A percentile compares a stretch with the other conserved stretches of the same genome.
Conservation (phyloP, 2,113 vertebrate genomes). For the Tachycineta bicolor region DNA sequence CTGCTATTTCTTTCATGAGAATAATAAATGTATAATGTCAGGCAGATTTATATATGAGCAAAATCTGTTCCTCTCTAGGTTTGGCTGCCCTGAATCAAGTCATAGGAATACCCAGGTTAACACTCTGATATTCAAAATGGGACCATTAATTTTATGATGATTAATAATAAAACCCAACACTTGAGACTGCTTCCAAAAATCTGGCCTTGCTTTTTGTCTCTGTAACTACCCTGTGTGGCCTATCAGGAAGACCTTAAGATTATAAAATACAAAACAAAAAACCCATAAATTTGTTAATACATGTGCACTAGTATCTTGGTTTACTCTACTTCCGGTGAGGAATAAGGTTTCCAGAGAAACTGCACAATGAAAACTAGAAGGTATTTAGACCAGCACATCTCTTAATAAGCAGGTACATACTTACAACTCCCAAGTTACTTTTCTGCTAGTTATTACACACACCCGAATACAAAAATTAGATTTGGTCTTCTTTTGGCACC, state of each 20-base stretch:
- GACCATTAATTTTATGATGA: neutral
- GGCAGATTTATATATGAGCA: neutral
- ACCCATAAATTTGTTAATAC: accelerated
- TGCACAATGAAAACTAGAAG: neutral
- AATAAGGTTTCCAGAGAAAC: neutral
- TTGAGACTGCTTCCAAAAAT: neutral
- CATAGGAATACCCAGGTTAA: neutral
- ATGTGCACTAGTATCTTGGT: neutral
- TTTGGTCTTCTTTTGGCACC: neutral
- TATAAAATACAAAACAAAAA: neutral
- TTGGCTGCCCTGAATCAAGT: neutral
- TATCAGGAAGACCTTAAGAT: neutral
- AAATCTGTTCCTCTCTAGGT: neutral
- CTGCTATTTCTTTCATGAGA: neutral
- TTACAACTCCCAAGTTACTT: neutral
- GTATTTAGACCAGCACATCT: neutral
- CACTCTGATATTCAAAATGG: neutral
- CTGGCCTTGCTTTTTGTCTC: neutral
- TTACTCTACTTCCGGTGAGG: neutral
- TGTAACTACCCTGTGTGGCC: neutral
- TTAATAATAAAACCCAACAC: neutral
- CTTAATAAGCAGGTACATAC: neutral
- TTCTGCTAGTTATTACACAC: neutral
- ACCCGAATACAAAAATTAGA: neutral
- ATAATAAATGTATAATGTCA: neutral